phyloP scores from a whole-genome alignment of 2,113 vertebrate genomes.

The Amphiprion percula region DNA sequence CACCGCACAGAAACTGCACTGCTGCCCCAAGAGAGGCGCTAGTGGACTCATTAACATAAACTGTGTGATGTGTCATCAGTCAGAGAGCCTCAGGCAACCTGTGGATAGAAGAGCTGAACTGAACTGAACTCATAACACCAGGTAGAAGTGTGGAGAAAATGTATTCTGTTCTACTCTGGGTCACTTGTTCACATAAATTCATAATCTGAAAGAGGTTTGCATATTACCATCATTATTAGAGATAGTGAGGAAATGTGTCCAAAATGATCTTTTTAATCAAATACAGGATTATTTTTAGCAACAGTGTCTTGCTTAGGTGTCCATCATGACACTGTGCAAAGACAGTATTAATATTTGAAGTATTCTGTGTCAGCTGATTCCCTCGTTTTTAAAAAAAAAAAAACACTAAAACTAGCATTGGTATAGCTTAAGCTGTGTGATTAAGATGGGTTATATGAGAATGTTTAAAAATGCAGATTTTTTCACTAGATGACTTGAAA shows the following conservation, averaged over 20 bases:
- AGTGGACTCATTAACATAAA: constrained; percentile 16
- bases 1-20: not conserved
- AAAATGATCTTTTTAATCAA: too few relatives aligned
- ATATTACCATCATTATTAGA: too few relatives aligned
- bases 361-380: too few relatives aligned
- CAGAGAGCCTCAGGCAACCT: constrained; percentile 14
- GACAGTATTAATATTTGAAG: not conserved
- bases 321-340: not conserved
- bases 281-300: too few relatives aligned
- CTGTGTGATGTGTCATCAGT: constrained; percentile 12
- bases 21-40: constrained; percentile 34
- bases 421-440: too few relatives aligned
- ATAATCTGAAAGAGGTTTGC: not conserved
- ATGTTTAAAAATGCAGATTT: too few relatives aligned
- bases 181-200: not conserved
- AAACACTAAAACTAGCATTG: too few relatives aligned
- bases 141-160: not conserved
- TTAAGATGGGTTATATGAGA: too few relatives aligned
- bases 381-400: too few relatives aligned
- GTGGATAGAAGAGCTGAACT: constrained; percentile 8
- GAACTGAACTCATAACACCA: not conserved
- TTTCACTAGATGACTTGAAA: too few relatives aligned
- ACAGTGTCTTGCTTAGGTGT: not conserved
- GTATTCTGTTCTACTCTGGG: not conserved
- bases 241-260: too few relatives aligned